Evolutionary conservation across 2,888 invertebrate genomes (phyloP).

Genomic region (Nasonovia ribisnigri): DNA sequence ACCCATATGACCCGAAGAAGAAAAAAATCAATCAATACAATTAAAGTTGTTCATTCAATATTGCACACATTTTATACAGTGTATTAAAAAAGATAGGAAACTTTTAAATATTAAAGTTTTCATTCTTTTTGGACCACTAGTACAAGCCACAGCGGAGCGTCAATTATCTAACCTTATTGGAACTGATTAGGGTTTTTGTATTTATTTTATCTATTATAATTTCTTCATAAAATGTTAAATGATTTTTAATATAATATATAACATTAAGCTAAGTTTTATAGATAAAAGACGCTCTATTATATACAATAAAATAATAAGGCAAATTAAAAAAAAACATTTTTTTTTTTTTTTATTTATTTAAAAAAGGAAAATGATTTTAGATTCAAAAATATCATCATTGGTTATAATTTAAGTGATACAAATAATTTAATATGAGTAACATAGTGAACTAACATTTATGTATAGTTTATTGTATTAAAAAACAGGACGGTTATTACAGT

Average conservation of each 20-base stretch:
- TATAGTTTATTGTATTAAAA: not conserved
- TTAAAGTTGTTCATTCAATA: not conserved
- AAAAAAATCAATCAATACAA: not conserved
- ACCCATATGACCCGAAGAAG: not conserved
- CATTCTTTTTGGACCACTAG: not conserved
- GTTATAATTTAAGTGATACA: not conserved
- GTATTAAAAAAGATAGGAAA: not conserved
- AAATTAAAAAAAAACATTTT: not conserved
- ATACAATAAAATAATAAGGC: not conserved
- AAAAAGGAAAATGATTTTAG: not conserved
- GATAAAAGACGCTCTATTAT: not conserved
- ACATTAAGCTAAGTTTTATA: not conserved
- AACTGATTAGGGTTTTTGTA: not conserved
- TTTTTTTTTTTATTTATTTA: not conserved
- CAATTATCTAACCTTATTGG: not conserved
- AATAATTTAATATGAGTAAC: not conserved
- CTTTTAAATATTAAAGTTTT: not conserved
- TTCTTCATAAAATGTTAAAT: not conserved
- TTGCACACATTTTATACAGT: constrained; percentile 30
- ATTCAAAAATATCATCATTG: not conserved
- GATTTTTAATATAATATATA: not conserved
- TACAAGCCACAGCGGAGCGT: not conserved
- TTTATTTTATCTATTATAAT: not conserved
- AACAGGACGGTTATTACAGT: not conserved
- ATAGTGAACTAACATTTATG: not conserved